These are phyloP conservation scores for Pyrochroa serraticornis DNA, from an alignment of 2,888 invertebrate genomes.

Conservation along the genomic window DNA sequence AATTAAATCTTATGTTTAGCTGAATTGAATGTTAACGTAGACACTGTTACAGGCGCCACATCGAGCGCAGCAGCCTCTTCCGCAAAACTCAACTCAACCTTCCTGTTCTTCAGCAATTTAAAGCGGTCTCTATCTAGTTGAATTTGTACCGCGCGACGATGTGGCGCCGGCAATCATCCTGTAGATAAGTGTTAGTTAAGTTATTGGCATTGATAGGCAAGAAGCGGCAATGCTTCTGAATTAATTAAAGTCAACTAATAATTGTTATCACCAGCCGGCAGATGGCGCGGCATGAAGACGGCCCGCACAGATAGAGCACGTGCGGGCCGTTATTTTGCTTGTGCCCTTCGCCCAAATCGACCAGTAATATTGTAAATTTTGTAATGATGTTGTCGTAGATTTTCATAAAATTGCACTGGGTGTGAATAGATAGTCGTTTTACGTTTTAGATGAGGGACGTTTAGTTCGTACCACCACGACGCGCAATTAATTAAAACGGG, in stretches of 20 bases:
- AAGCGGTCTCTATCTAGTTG: constrained; percentile 24
- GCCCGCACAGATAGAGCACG: constrained; percentile 16
- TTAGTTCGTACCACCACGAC: too few relatives aligned
- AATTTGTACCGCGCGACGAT: constrained; percentile 25
- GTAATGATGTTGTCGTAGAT: constrained; percentile 52
- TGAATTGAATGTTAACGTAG: constrained; percentile 38
- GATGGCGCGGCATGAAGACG: constrained; percentile 33
- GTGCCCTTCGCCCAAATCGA: constrained; percentile 41
- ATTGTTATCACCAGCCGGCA: constrained; percentile 40
- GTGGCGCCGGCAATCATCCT: constrained; percentile 32
- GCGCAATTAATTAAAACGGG: too few relatives aligned
- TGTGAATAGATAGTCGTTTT: constrained; percentile 29
- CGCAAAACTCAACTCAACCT: constrained; percentile 22
- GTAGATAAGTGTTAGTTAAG: constrained; percentile 42
- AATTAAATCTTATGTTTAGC: constrained; percentile 41
- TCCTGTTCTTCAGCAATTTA: constrained; percentile 29
- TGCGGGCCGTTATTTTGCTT: constrained; percentile 10
- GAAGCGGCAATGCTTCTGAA: constrained; percentile 39
- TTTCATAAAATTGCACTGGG: constrained; percentile 44
- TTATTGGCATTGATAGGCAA: constrained; percentile 34
- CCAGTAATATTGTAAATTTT: constrained; percentile 55
- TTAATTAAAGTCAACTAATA: constrained; percentile 38
- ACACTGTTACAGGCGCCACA: constrained; percentile 27
- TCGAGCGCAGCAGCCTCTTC: not conserved
- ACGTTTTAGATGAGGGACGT: constrained; percentile 9